Evolutionary conservation across 2,113 vertebrate species (phyloP).

Genomic region (Megaceryle torquata): DNA sequence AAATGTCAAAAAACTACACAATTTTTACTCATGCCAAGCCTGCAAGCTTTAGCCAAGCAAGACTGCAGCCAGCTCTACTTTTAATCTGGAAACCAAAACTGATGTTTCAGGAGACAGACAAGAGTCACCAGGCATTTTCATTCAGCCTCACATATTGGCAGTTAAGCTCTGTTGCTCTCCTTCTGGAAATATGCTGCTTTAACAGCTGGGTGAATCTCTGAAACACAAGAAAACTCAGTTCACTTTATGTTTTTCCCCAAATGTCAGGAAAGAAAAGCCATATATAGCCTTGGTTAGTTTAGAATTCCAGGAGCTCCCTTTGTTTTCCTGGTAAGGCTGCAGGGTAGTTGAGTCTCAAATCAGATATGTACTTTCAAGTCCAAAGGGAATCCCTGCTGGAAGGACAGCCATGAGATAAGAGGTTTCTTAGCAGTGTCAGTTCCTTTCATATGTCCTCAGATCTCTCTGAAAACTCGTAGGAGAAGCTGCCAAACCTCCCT

Average conservation of each 20-base stretch:
- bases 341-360: background rate
- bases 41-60: background rate
- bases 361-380: background rate
- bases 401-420: background rate
- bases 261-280: background rate
- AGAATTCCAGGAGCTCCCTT: background rate
- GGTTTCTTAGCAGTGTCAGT: background rate
- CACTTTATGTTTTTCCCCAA: background rate
- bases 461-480: background rate
- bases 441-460: background rate
- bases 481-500: background rate
- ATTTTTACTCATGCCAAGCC: background rate
- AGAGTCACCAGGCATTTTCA: background rate
- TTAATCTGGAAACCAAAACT: background rate
- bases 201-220: background rate
- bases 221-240: background rate
- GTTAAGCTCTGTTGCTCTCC: background rate
- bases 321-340: background rate
- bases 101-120: background rate
- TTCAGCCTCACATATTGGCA: background rate
- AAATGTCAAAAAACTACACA: background rate
- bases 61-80: background rate
- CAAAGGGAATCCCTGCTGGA: background rate
- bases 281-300: background rate
- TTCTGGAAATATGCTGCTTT: background rate